Evolutionary conservation across 1,140 invertebrate genomes (phyloP), one percentile per base, ranked within the genome.

Genomic region (Cydia fagiglandana): DNA sequence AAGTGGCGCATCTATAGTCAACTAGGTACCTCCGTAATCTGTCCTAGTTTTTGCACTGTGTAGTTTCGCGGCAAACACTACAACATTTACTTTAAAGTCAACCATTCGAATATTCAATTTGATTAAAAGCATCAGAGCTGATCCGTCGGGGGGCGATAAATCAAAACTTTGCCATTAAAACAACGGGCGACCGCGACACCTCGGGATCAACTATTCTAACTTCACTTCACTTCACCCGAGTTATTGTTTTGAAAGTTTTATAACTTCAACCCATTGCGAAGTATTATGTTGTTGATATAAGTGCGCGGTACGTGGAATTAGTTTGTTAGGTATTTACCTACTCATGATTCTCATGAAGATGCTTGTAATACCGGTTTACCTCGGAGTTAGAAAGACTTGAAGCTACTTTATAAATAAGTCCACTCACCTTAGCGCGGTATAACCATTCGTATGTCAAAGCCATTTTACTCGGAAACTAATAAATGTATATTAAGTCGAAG

Each of bases 111-210:
- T 80, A 82, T 78, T 82, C 81, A 85, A 84, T 81, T 84, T 80
- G 79, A 84, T 85, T 83, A 85, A 84, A 81, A 83, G 82, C 82
- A 77, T 82, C 78, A 75, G 66, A 77, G 79, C 78, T 81, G 78
- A 80, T 83, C 81, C 80, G 74, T 66, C 68, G 61, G 75, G 64
- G 77, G 77, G 78, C 81, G 81, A 84, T 90, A 90, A 88, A 90
- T 89, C 87, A 88, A 85, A 89, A 89, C 87, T 90, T 90, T 83
- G 73, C 85, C 80, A 89, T 91, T 89, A 88, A 84, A 86, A 87
- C 85, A 83, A 84, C 78, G 80, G 38, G 77, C 73, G 81, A 78
- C 80, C 81, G 79, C 84, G 87, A 88, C 86, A 87, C 84, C 81
- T 85, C 80, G 80, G 83, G 85, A 84, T 85, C 81, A 85, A 84